Conservation (phyloP, 2,888 invertebrate genomes). For the Acrobasis suavella region DNA sequence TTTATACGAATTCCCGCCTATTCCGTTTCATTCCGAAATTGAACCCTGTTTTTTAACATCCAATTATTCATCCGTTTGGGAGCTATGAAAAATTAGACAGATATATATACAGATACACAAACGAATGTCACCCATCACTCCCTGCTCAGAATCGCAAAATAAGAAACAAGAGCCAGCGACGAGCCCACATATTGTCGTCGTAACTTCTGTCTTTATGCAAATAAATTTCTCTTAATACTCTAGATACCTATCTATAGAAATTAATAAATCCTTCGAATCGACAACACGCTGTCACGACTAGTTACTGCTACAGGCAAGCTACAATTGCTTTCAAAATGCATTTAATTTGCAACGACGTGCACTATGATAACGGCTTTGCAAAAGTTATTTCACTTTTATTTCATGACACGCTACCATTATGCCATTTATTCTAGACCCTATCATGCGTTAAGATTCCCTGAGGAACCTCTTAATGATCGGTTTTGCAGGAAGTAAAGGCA, state of each 20-base stretch:
- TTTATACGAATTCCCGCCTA: too few relatives aligned
- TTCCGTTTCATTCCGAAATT: too few relatives aligned
- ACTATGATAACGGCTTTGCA: constrained; percentile 8
- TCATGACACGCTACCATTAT: constrained; percentile 15
- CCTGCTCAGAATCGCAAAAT: too few relatives aligned
- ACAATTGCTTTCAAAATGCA: constrained; percentile 9
- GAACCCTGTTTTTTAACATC: too few relatives aligned
- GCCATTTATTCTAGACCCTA: constrained; percentile 13
- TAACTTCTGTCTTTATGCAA: too few relatives aligned
- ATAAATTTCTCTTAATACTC: neutral
- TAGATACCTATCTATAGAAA: neutral
- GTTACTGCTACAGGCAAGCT: constrained; percentile 11
- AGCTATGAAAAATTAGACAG: too few relatives aligned
- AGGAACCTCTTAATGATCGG: constrained; percentile 25
- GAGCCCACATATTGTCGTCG: too few relatives aligned
- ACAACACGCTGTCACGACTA: constrained; percentile 17
- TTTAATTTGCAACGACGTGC: constrained; percentile 6
- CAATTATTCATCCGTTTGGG: too few relatives aligned
- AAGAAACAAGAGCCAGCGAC: too few relatives aligned
- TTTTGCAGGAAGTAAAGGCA: constrained; percentile 26
- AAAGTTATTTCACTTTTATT: constrained; percentile 16
- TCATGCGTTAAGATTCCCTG: constrained; percentile 9
- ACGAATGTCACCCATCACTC: too few relatives aligned
- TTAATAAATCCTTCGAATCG: constrained; percentile 13
- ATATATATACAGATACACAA: too few relatives aligned